A percentile compares a stretch with the other conserved stretches of the same genome.
phyloP scores from a whole-genome alignment of 92 coral and sea anemone species.

The Chrysogorgia sp. region DNA sequence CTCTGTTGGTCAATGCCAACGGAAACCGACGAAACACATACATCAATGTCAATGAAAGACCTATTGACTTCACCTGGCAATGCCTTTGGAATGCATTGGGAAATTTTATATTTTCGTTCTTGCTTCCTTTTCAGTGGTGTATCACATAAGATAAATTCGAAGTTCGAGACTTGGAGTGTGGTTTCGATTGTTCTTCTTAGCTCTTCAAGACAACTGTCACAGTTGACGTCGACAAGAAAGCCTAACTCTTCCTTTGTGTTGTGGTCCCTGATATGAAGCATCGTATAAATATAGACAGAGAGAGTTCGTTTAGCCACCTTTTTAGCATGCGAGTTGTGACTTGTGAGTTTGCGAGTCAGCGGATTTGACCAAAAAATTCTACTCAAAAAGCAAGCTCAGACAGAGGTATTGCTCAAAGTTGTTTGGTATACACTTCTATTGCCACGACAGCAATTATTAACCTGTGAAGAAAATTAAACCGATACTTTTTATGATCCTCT shows the following conservation, averaged over 20 bases:
- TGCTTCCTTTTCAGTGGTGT: constrained; percentile 27
- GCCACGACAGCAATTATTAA: too few species aligned
- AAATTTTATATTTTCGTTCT: constrained; percentile 6
- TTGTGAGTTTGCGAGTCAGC: too few species aligned
- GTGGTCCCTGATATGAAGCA: constrained; percentile 13
- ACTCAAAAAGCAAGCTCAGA: too few species aligned
- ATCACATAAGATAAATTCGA: constrained; percentile 6
- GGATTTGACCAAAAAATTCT: too few species aligned
- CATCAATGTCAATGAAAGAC: background rate
- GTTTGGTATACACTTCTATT: too few species aligned
- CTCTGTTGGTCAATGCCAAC: too few species aligned
- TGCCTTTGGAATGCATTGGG: constrained; percentile 21
- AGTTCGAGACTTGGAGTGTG: background rate
- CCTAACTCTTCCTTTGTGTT: background rate
- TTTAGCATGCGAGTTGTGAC: too few species aligned
- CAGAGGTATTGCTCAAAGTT: too few species aligned
- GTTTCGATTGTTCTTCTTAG: constrained; percentile 2
- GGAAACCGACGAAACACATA: background rate
- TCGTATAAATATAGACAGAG: too few species aligned
- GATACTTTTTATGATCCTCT: too few species aligned
- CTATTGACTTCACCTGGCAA: background rate
- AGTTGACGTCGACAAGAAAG: background rate
- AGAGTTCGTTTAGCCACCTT: too few species aligned
- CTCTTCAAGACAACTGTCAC: constrained; percentile 1
- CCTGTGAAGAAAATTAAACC: too few species aligned